Evolutionary conservation across 2,888 invertebrate species (phyloP).

Genomic region (Pherbina coryleti): DNA sequence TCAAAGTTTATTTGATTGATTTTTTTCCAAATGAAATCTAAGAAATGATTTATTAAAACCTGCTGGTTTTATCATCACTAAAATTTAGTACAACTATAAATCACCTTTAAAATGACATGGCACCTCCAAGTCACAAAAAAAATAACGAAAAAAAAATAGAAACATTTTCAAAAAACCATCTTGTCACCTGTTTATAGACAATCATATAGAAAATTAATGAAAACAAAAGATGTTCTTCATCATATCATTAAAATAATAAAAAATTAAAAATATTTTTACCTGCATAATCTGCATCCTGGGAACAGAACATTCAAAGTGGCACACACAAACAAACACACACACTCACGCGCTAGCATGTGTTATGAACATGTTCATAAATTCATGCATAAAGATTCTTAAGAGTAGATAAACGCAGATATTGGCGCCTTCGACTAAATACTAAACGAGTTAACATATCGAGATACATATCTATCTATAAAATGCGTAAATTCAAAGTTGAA

Average conservation of each 20-base stretch:
- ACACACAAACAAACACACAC: neutral
- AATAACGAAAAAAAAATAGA: neutral
- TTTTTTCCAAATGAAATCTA: conserved; percentile 1
- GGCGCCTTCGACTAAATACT: conserved; percentile 34
- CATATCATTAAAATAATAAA: conserved; percentile 23
- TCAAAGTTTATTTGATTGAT: neutral
- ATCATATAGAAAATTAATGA: conserved; percentile 23
- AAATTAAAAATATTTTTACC: neutral
- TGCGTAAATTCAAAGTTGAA: neutral
- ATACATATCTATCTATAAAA: conserved; percentile 22
- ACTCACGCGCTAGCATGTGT: neutral
- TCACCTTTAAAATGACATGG: conserved; percentile 17
- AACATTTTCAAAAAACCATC: neutral
- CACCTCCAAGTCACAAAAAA: neutral
- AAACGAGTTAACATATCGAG: conserved; percentile 32
- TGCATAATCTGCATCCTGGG: conserved; percentile 1
- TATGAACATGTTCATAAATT: conserved; percentile 24
- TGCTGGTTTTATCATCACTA: neutral
- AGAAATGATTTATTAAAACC: conserved; percentile 8
- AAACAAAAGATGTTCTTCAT: conserved; percentile 28
- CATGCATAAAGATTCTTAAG: conserved; percentile 34
- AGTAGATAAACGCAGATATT: conserved; percentile 28
- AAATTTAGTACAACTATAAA: conserved; percentile 16
- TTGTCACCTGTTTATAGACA: conserved; percentile 31
- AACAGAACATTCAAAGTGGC: neutral